These are phyloP conservation scores for Pteropus rufus DNA, from an alignment of 2,797 vertebrate genomes.

Conservation along the genomic window DNA sequence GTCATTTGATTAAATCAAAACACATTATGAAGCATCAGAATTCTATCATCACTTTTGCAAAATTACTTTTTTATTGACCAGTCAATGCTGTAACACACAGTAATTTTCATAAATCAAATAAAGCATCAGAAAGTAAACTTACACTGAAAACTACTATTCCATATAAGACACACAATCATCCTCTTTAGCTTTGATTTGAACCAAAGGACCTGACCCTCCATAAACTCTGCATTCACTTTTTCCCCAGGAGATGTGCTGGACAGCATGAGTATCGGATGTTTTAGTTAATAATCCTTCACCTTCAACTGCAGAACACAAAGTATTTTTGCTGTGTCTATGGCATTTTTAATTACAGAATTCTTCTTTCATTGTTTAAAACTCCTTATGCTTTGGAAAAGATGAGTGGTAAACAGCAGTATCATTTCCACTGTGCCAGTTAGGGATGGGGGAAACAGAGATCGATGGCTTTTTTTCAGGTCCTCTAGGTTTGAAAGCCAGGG, in stretches of 20 bases:
- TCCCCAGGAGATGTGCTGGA: not conserved
- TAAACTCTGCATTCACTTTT: not conserved
- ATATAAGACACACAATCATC: not conserved
- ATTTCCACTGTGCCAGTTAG: not conserved
- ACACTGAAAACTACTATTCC: not conserved
- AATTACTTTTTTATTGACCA: not conserved
- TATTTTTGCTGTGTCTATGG: not conserved
- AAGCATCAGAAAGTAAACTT: not conserved
- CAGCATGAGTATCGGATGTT: not conserved
- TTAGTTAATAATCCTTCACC: slow-evolving; percentile 39
- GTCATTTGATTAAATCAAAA: slow-evolving; percentile 37
- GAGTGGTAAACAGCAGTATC: not conserved
- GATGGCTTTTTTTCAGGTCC: not conserved
- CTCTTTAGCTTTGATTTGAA: slow-evolving; percentile 8
- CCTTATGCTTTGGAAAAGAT: not conserved
- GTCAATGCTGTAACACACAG: not conserved
- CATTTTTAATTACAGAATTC: not conserved
- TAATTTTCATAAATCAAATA: not conserved
- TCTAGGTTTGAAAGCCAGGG: not conserved
- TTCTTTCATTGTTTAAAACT: not conserved
- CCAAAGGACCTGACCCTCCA: not conserved
- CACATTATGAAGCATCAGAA: not conserved
- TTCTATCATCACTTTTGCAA: not conserved
- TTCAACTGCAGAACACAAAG: not conserved
- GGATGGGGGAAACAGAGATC: not conserved